Evolutionary conservation across 2,113 vertebrate genomes (phyloP).

Genomic region (Urocynchramus pylzowi): DNA sequence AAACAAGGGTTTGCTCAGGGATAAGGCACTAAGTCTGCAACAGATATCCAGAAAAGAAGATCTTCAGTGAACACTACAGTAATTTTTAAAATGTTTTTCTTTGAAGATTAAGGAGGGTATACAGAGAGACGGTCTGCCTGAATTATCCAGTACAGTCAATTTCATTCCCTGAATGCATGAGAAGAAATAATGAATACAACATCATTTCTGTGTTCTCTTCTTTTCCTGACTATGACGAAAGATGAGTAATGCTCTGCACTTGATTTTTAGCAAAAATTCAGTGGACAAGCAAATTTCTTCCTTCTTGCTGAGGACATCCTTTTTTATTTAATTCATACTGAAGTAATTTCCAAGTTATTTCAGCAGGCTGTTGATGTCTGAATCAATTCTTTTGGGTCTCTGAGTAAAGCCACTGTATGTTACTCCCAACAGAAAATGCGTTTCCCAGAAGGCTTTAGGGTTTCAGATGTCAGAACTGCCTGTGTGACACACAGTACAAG

Average conservation of each 20-base stretch:
- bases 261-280: not conserved
- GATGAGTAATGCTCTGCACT: not conserved
- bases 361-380: not conserved
- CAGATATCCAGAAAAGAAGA: not conserved
- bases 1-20: not conserved
- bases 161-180: not conserved
- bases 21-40: not conserved
- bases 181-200: slow-evolving; percentile 2
- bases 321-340: not conserved
- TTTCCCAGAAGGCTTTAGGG: not conserved
- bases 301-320: not conserved
- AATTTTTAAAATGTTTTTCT: not conserved
- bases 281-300: not conserved
- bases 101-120: not conserved
- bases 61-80: not conserved
- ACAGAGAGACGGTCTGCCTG: not conserved
- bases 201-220: not conserved
- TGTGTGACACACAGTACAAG: not conserved
- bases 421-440: not conserved
- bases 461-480: not conserved
- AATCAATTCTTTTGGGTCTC: not conserved
- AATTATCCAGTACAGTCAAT: not conserved
- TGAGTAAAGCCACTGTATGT: not conserved
- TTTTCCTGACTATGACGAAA: not conserved
- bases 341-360: not conserved